Evolutionary conservation across 1,140 invertebrate genomes (phyloP), one percentile per base, ranked within the genome.

Genomic region (Trypoxylus dichotomus): DNA sequence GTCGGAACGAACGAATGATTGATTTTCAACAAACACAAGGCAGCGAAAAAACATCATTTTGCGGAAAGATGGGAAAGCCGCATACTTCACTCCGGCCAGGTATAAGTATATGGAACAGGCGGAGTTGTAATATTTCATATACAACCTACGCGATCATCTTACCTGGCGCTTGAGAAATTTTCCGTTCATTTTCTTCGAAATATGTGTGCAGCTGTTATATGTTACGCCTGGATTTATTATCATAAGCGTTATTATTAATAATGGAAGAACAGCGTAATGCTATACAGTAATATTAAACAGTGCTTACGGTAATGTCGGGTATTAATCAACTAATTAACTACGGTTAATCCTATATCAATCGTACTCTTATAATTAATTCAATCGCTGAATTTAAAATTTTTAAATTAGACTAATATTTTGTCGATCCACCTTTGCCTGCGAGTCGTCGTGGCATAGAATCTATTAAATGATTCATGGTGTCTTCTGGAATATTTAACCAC

Each of bases 11-110:
- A 21, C 60, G 11, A 24, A 24, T 68, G 60, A 68, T 68, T 68
- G 60, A 68, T 68, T 68, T 68, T 68, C 60, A 68, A 68, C 60
- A 68, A 68, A 68, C 60, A 68, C 60, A 19, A 10, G 60, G 21
- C 21, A 3, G 10, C 60, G 60, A 68, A 68, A 68, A 68, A 68
- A 68, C 60, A 68, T 27, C 60, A 68, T 29, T 68, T 29, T 68
- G 8, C 60, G 27, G 60, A 29, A 68, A 68, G 24, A 68, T 68
- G 60, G 15, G 60, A 68, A 68, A 68, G 27, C 24, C 21, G 11
- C n/a, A 68, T 29, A 15, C 21, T 7, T 24, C 21, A 21, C 32
- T 32, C 7, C 32, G 32, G 2, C 32, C 27, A 11, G 60, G 21
- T 68, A 68, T 68, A 54, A 54, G 15, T 54, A 54, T 54, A 7